phyloP scores from a whole-genome alignment of 1,140 invertebrate species.

The Fragariocoptes setiger region DNA sequence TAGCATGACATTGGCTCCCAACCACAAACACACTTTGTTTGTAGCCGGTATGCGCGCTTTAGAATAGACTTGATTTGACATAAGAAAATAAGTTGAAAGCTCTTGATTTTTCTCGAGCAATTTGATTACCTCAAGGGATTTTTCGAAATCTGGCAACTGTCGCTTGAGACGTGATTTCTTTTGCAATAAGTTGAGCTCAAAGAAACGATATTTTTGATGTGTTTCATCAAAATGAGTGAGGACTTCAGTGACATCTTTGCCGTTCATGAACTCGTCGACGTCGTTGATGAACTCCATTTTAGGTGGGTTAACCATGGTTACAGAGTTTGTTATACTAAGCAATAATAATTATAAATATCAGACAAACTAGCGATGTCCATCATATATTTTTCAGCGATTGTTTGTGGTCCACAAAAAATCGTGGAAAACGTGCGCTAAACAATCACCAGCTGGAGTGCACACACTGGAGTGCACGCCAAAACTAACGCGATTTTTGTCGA shows the following conservation, averaged over 20 bases:
- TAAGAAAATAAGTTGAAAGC: slow-evolving; percentile 57
- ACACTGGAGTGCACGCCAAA: no score
- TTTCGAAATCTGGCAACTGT: slow-evolving; percentile 71
- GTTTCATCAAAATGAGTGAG: slow-evolving; percentile 55
- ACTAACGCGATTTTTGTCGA: no score
- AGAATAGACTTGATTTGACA: slow-evolving; percentile 80
- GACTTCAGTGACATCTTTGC: slow-evolving; percentile 42
- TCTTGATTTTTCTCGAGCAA: slow-evolving; percentile 29
- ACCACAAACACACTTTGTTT: slow-evolving; percentile 78
- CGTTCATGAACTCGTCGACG: slow-evolving; percentile 75
- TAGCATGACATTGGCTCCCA: slow-evolving; percentile 93
- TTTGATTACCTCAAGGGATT: slow-evolving; percentile 64
- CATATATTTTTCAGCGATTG: no score
- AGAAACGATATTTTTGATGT: slow-evolving; percentile 81
- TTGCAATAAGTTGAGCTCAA: slow-evolving; percentile 58
- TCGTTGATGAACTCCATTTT: slow-evolving; percentile 25
- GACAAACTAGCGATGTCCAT: no score
- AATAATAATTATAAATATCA: no score
- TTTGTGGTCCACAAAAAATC: no score
- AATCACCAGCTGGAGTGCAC: no score
- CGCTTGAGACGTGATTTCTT: slow-evolving; percentile 43
- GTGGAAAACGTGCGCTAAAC: no score
- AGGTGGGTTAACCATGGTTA: no score
- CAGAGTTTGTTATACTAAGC: no score
- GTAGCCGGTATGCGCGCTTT: slow-evolving; percentile 57